Conservation (phyloP, 1,140 invertebrate genomes). For the Protaetia brevitarsis region DNA sequence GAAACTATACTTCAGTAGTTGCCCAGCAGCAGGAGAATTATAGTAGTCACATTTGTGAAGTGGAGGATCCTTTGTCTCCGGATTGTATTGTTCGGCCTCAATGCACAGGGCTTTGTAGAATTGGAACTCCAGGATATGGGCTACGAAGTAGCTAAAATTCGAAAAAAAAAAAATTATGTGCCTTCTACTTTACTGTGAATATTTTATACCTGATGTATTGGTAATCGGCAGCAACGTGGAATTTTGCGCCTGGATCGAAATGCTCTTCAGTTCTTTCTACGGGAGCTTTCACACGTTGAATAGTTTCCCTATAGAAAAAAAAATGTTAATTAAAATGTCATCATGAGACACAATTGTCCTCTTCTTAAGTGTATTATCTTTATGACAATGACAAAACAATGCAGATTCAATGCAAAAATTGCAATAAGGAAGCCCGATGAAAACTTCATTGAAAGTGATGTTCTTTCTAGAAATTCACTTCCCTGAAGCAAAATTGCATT, state of each 20-base stretch:
- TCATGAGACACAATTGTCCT: too few species aligned
- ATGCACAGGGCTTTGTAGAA: constrained; percentile 62
- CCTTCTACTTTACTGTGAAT: constrained; percentile 9
- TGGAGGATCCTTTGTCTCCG: constrained; percentile 40
- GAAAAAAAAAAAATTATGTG: neutral
- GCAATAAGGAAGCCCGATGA: too few species aligned
- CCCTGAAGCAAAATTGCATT: too few species aligned
- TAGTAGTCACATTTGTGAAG: constrained; percentile 62
- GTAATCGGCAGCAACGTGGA: constrained; percentile 57
- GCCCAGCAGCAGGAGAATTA: constrained; percentile 30
- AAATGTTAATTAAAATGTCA: too few species aligned
- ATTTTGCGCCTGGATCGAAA: constrained; percentile 66
- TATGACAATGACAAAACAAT: too few species aligned
- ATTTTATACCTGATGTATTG: constrained; percentile 34
- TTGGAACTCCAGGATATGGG: constrained; percentile 61
- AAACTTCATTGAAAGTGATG: too few species aligned
- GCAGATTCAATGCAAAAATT: neutral
- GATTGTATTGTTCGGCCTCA: constrained; percentile 53
- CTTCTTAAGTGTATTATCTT: too few species aligned
- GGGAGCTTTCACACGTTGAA: constrained; percentile 39
- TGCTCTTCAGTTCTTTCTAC: constrained; percentile 52
- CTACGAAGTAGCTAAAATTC: constrained; percentile 59
- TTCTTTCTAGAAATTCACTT: too few species aligned
- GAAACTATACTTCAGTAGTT: constrained; percentile 16
- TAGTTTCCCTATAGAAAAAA: constrained; percentile 36